Conservation (phyloP, 2,888 invertebrate species). For the Phytoseiulus persimilis region DNA sequence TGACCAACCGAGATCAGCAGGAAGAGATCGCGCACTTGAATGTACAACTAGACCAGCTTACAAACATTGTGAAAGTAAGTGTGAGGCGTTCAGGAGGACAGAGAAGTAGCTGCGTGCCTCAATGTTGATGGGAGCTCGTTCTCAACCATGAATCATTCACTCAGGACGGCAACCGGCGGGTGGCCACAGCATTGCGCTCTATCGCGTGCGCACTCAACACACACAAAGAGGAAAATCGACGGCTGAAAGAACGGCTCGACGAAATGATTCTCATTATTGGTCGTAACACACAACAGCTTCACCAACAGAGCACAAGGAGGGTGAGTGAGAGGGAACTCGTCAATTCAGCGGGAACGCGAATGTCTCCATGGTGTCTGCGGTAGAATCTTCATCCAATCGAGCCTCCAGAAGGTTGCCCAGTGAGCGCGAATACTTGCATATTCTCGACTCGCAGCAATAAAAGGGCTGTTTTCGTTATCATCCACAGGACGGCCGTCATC, state of each 20-base stretch:
- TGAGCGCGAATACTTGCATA: too few relatives aligned
- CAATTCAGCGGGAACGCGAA: not conserved
- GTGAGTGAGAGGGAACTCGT: not conserved
- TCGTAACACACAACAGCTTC: conserved; percentile 30
- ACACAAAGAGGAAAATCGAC: conserved; percentile 30
- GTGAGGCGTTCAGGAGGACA: not conserved
- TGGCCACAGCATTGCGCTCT: conserved; percentile 27
- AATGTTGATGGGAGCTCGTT: too few relatives aligned
- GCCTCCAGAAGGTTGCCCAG: too few relatives aligned
- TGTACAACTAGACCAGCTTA: conserved; percentile 35
- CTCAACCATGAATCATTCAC: not conserved
- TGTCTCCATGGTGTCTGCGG: too few relatives aligned
- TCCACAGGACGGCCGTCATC: conserved; percentile 27
- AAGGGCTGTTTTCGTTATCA: too few relatives aligned
- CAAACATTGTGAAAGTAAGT: conserved; percentile 33
- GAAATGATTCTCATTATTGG: conserved; percentile 36
- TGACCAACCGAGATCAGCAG: conserved; percentile 36
- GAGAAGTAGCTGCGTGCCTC: not conserved
- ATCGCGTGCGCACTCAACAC: conserved; percentile 34
- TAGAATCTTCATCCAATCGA: too few relatives aligned
- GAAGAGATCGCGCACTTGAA: conserved; percentile 38
- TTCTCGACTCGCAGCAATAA: too few relatives aligned
- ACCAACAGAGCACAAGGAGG: conserved; percentile 30
- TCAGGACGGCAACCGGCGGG: conserved; percentile 36
- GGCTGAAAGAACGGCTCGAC: conserved; percentile 25